These are phyloP conservation scores for Plutella xylostella DNA, from an alignment of 2,888 invertebrate genomes.

Conservation along the genomic window DNA sequence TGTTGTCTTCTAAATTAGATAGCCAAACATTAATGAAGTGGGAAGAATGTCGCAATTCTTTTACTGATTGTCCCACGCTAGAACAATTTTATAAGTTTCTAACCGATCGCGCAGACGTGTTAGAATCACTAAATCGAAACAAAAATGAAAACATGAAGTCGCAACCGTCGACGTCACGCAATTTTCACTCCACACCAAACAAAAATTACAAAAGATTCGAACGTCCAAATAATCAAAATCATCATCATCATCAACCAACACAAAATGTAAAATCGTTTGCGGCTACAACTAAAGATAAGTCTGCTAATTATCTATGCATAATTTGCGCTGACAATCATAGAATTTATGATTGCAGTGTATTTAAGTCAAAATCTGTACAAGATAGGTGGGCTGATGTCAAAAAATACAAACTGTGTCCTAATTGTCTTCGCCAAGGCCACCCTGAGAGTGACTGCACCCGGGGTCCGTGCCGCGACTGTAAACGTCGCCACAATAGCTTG, in stretches of 20 bases:
- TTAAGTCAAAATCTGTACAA: conserved; percentile 3
- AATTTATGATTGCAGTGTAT: conserved; percentile 11
- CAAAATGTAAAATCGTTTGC: not conserved
- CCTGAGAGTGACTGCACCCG: not conserved
- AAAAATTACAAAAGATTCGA: not conserved
- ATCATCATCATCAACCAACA: not conserved
- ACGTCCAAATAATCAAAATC: not conserved
- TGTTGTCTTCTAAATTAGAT: not conserved
- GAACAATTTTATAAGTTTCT: conserved; percentile 10
- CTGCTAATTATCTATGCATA: too few species aligned
- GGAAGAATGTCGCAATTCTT: conserved; percentile 11
- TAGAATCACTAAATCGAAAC: conserved; percentile 7
- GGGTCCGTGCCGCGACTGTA: not conserved
- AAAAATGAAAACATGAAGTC: not conserved
- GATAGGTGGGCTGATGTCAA: conserved; percentile 3
- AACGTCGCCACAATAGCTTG: not conserved
- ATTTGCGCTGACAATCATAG: conserved; percentile 8
- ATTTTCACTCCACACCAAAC: too few species aligned
- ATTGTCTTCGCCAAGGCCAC: conserved; percentile 1
- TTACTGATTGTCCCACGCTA: conserved; percentile 7
- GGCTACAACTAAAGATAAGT: not conserved
- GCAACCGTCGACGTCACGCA: too few species aligned
- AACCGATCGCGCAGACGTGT: conserved; percentile 10
- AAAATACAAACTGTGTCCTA: conserved; percentile 8
- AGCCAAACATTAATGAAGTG: conserved; percentile 4